phyloP scores from a whole-genome alignment of 2,888 invertebrate species.

The Deilephila porcellus region DNA sequence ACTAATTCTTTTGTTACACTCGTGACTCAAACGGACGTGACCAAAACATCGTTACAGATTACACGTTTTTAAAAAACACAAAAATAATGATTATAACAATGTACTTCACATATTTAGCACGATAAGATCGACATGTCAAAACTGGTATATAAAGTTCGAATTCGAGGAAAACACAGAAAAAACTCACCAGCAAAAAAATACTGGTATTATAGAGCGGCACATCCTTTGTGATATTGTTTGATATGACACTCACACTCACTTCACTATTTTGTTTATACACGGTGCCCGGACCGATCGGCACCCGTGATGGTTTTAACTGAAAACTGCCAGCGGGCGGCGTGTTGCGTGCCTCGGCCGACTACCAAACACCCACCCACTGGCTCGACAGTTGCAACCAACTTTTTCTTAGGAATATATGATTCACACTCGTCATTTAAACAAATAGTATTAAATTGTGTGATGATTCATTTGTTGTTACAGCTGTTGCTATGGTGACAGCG shows the following conservation, averaged over 20 bases:
- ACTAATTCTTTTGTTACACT: no score
- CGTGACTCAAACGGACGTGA: no score
- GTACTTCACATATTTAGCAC: no score
- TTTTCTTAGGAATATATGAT: conserved; percentile 38
- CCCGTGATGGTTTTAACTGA: conserved; percentile 76
- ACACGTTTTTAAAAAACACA: no score
- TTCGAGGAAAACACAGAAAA: not conserved
- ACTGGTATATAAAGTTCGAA: not conserved
- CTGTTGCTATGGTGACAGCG: conserved; percentile 31
- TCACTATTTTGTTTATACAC: conserved; percentile 33
- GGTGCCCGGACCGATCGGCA: conserved; percentile 63
- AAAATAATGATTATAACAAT: no score
- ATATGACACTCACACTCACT: conserved; percentile 46
- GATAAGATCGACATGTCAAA: not conserved
- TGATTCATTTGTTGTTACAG: conserved; percentile 31
- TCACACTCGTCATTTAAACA: not conserved
- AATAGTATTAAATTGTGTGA: not conserved
- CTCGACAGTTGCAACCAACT: conserved; percentile 66
- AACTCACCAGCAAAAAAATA: conserved; percentile 13
- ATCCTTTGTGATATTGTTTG: not conserved
- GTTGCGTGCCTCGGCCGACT: conserved; percentile 67
- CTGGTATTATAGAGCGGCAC: not conserved
- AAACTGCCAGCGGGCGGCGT: conserved; percentile 71
- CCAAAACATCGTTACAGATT: no score
- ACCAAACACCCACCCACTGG: conserved; percentile 64